A percentile compares a stretch with the other conserved stretches of the same genome.
Conservation (phyloP, 2,888 invertebrate species). For the Drymonia ruficornis region DNA sequence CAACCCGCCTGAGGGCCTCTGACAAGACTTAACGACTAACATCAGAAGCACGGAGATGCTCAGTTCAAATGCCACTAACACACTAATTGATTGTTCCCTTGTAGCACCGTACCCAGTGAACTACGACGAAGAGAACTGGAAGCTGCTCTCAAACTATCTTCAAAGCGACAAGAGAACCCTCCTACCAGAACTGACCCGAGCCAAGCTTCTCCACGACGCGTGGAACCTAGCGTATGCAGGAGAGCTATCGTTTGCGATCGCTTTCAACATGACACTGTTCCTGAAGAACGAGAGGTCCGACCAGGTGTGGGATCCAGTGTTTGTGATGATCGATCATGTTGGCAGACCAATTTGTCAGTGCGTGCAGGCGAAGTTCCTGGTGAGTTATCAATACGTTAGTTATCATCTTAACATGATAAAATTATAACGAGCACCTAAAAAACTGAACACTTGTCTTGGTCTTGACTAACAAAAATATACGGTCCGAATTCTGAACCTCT, state of each 20-base stretch:
- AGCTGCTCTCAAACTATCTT: slow-evolving; percentile 87
- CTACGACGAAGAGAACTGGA: slow-evolving; percentile 92
- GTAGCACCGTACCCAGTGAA: slow-evolving; percentile 94
- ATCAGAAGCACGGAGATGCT: too few relatives aligned
- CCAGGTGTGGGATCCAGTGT: slow-evolving; percentile 92
- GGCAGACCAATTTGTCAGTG: slow-evolving; percentile 88
- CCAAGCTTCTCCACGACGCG: slow-evolving; percentile 90
- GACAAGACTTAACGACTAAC: too few relatives aligned
- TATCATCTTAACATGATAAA: too few relatives aligned
- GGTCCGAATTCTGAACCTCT: too few relatives aligned
- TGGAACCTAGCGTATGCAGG: slow-evolving; percentile 92
- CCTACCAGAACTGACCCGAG: slow-evolving; percentile 90
- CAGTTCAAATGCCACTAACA: too few relatives aligned
- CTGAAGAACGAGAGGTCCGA: slow-evolving; percentile 89
- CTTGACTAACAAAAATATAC: too few relatives aligned
- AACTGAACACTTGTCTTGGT: too few relatives aligned
- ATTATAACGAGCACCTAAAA: too few relatives aligned
- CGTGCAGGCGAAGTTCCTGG: slow-evolving; percentile 89
- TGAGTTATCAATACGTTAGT: slow-evolving; percentile 45
- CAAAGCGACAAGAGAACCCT: slow-evolving; percentile 77
- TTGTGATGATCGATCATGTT: slow-evolving; percentile 93
- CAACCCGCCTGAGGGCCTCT: too few relatives aligned
- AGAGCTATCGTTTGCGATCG: slow-evolving; percentile 89
- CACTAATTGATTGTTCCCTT: too few relatives aligned
- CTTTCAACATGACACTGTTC: slow-evolving; percentile 92